Base-by-base conservation (phyloP, 2,888 invertebrate genomes). In the Caenorhabditis uteleia region DNA sequence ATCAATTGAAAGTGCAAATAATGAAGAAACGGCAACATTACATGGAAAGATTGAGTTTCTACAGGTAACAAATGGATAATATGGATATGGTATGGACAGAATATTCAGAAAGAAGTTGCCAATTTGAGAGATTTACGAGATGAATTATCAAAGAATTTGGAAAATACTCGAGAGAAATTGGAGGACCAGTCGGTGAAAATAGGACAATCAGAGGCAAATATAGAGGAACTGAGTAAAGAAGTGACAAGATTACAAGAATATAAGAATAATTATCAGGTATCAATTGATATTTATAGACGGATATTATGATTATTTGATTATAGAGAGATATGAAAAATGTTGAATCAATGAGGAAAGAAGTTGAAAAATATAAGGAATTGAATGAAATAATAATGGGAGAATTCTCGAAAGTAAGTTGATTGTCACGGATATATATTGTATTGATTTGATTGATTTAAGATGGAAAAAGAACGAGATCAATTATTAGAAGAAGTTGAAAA, bases 361-460 rank as follows among this genome's bases (percentile, higher is more conserved):
- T 66, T 1, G 60, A 64, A 26, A 74, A 74, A 43, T 74, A 68
- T 48, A 67, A 64, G 31, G 74, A 74, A 25, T 58, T 74, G 40
- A 74, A 74, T 36, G 69, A 71, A 21, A 74, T 74, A n/a, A 54
- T 72, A 10, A 65, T 72, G 58, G 61, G 60, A 29, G 71, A 71
- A 36, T 71, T 66, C 38, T 49, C 49, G 21, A 68, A 68, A 43
- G 54, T 60, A n/a, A n/a, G n/a, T 43, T 20, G 16, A 39, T 39
- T 39, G 6, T 39, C 39, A 16, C 7, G 10, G 20, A 39, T 39
- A 10, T 39, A 18, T 8, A 18, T n/a, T n/a, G 16, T 10, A 12
- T 12, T 39, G 10, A 46, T 23, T 21, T 8, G 29, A 33, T 21
- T 53, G 34, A 21, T 25, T 46, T 21, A 39, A 67, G 59, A 36